Base-by-base conservation (phyloP, 2,113 vertebrate genomes). In the Platichthys stellatus region DNA sequence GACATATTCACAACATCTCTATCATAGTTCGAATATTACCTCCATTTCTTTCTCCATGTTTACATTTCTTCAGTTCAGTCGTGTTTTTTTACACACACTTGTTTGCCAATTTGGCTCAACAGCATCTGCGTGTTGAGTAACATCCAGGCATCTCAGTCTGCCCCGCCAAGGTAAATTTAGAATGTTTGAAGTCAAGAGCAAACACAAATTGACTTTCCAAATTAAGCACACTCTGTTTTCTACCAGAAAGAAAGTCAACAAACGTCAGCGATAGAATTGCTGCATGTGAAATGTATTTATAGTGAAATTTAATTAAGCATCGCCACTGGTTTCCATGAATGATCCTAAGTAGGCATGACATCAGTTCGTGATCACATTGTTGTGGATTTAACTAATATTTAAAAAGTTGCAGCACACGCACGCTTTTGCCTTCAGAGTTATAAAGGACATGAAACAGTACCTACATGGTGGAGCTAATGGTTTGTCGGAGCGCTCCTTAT, bases 201-300 rank as follows among this genome's bases (percentile, higher is more conserved):
- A 80, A 83, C 69, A 74, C 20, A 64, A 28, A 82, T 80, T 83
- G 83, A 65, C 72, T 83, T 74, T 85, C 82, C 38, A 75, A 75
- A 85, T 83, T 51, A 77, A 71, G 35, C 58, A 40, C 62, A 69
- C 35, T 72, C 26, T 40, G 28, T 78, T 76, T 77, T 49, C 60
- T 15, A 2, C 77, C 70, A 17, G 57, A 24, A 45, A 43, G 78
- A 76, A 67, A 73, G 64, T 38, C 35, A 43, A 18, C 18, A 51
- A 51, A n/a, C 65, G 28, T 75, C 75, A 62, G 17, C 72, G 67
- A 83, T 62, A 57, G 54, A 31, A 85, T 72, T 57, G 26, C 62
- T 51, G 11, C 9, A 60, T 57, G 23, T 61, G 60, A 23, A 75
- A 73, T 74, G 7, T 60, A 45, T 84, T 82, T 81, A 58, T 61